Base-by-base conservation (phyloP, 53 echinoderm and acorn worm species). In the Crossaster papposus region DNA sequence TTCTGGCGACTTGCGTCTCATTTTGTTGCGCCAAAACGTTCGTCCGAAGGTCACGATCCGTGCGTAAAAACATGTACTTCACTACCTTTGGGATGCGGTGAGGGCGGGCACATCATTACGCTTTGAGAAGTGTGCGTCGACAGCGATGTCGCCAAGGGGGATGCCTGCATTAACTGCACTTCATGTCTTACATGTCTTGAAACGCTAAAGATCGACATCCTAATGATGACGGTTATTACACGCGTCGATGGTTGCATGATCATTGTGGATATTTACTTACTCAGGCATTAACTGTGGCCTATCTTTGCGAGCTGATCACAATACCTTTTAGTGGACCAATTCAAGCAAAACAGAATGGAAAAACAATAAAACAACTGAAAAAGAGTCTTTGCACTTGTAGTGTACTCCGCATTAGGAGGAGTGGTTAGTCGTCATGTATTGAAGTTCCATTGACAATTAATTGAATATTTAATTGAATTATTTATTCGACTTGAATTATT, bases 51-150 rank as follows among this genome's bases (percentile, higher is more conserved):
- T 23, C 22, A 23, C 68, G 23, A 68, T 28, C 68, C 36, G 18
- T 33, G 20, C 55, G 18, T 58, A 52, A 81, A n/a, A n/a, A n/a
- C n/a, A n/a, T n/a, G 81, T 81, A 81, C 55, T 81, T 81, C n/a
- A n/a, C 51, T 58, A 18, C 81, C 81, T 81, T n/a, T 81, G 81
- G 62, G 58, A 34, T 23, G 81, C 32, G 81, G 51, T 63, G 23
- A 14, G 79, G 58, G 62, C 68, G 63, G 34, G 10, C 33, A 31
- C 81, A 81, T 58, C 3, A 5, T 35, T 55, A 33, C 31, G 81
- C 81, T 55, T 33, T 81, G 81, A 63, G 32, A 81, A 81, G 81
- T 31, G 58, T 32, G 33, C 28, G 33, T 23, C 30, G 64, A 81
- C 17, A 44, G 44, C 6, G 44, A 74, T 20, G 30, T 31, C 34